phyloP scores from a whole-genome alignment of 1,140 invertebrate genomes.

The Drosophila virilis region DNA sequence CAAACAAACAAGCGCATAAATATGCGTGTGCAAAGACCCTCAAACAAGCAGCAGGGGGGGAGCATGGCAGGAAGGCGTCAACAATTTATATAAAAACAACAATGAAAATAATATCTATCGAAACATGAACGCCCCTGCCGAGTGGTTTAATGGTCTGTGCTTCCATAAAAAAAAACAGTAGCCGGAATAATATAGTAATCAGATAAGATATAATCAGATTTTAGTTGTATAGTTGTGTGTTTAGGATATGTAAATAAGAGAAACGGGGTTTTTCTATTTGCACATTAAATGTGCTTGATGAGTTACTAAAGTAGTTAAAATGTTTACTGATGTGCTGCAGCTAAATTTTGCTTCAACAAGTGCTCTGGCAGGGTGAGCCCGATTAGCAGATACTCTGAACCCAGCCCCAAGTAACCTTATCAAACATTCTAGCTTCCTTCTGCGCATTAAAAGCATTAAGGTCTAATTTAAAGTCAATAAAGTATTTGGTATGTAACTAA shows the following conservation, averaged over 20 bases:
- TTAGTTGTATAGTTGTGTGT: background rate
- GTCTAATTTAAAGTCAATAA: too few relatives aligned
- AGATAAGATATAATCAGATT: slow-evolving; percentile 19
- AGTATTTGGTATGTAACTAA: too few relatives aligned
- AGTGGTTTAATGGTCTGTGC: slow-evolving; percentile 7
- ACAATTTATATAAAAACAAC: slow-evolving; percentile 19
- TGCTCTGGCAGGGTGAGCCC: too few relatives aligned
- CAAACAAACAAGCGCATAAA: slow-evolving; percentile 46
- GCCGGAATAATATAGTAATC: slow-evolving; percentile 3
- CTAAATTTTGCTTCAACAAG: too few relatives aligned
- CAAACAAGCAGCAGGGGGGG: background rate
- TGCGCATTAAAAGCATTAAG: too few relatives aligned
- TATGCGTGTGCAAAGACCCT: slow-evolving; percentile 5
- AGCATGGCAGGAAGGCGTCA: background rate
- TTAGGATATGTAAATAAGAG: slow-evolving; percentile 6
- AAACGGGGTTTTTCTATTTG: too few relatives aligned
- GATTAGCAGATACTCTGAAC: too few relatives aligned
- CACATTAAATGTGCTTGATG: too few relatives aligned
- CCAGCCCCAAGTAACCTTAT: too few relatives aligned
- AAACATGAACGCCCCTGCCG: slow-evolving; percentile 11
- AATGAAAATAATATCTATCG: slow-evolving; percentile 14
- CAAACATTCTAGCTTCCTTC: too few relatives aligned
- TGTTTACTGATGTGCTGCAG: too few relatives aligned
- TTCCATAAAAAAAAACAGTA: background rate
- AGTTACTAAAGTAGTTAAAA: too few relatives aligned